Percentiles rank a stretch among this genome's conserved stretches.
These are phyloP conservation scores for Styela clava DNA, from an alignment of 23 tunicate genomes.

Conservation along the genomic window DNA sequence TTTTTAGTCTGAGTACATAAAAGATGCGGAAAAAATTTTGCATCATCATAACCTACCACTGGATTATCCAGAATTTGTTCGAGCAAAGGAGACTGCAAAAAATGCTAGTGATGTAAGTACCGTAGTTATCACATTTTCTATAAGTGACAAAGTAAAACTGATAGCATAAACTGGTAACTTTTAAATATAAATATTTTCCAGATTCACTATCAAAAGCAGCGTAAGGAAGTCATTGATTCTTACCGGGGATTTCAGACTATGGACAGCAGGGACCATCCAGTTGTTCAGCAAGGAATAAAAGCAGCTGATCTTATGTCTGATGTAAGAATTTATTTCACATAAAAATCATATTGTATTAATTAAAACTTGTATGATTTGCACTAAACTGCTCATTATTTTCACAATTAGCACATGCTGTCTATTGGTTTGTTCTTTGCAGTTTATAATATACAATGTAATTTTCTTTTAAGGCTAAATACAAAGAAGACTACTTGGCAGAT, in stretches of 20 bases:
- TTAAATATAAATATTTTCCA: no score
- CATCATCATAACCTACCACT: slow-evolving; percentile 73
- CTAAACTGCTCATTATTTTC: background rate
- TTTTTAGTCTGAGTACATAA: slow-evolving; percentile 55
- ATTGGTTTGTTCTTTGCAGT: background rate
- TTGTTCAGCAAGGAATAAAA: slow-evolving; percentile 40
- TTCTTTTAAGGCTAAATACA: slow-evolving; percentile 90
- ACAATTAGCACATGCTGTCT: background rate
- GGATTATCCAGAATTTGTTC: slow-evolving; percentile 88
- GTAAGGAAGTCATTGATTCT: slow-evolving; percentile 68
- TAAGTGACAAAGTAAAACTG: no score
- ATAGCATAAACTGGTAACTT: no score
- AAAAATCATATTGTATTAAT: background rate
- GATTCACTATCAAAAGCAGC: slow-evolving; percentile 34
- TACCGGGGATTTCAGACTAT: slow-evolving; percentile 50
- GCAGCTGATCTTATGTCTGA: slow-evolving; percentile 52
- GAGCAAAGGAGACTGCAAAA: slow-evolving; percentile 80
- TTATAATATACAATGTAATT: no score
- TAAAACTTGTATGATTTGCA: background rate
- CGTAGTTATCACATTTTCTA: no score
- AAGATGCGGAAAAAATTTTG: slow-evolving; percentile 76
- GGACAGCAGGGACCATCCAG: slow-evolving; percentile 53
- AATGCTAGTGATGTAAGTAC: slow-evolving; percentile 95
- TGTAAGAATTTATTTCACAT: slow-evolving; percentile 24
- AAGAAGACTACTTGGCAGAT: slow-evolving; percentile 88